Evolutionary conservation across 2,888 invertebrate genomes (phyloP).

Genomic region (Oligia strigilis): DNA sequence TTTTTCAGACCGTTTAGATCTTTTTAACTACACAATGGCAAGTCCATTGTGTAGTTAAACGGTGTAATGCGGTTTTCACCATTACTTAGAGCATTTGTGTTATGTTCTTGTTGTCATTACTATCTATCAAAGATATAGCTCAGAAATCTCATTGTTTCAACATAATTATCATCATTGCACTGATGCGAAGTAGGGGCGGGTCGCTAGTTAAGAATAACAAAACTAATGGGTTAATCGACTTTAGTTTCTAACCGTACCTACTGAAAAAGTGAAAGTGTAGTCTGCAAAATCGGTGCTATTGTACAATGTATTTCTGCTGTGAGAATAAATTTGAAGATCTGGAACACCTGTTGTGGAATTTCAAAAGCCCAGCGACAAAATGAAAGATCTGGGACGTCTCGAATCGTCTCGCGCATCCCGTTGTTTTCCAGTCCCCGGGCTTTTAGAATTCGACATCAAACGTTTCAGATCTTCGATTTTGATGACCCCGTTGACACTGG

Average conservation of each 20-base stretch:
- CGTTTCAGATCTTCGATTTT: too few species aligned
- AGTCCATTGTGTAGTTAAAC: too few species aligned
- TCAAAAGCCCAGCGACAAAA: too few species aligned
- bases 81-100: not conserved
- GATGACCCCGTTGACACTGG: too few species aligned
- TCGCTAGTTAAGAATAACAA: not conserved
- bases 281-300: conserved; percentile 10
- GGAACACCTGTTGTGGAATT: too few species aligned
- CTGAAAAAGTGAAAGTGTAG: conserved; percentile 14
- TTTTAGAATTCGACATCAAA: too few species aligned
- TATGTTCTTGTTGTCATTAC: not conserved
- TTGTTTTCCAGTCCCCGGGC: too few species aligned
- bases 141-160: not conserved
- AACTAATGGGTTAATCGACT: not conserved
- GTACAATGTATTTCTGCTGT: not conserved
- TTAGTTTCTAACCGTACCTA: not conserved
- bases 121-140: not conserved
- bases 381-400: too few species aligned
- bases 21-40: not conserved
- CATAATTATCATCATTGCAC: not conserved
- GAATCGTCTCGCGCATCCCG: too few species aligned
- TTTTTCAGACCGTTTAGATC: not conserved
- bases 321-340: too few species aligned
- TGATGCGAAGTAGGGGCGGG: not conserved
- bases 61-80: not conserved